Evolutionary conservation across 2,113 vertebrate genomes (phyloP), one percentile per base, ranked within the genome.

Genomic region (Climacteris rufus): DNA sequence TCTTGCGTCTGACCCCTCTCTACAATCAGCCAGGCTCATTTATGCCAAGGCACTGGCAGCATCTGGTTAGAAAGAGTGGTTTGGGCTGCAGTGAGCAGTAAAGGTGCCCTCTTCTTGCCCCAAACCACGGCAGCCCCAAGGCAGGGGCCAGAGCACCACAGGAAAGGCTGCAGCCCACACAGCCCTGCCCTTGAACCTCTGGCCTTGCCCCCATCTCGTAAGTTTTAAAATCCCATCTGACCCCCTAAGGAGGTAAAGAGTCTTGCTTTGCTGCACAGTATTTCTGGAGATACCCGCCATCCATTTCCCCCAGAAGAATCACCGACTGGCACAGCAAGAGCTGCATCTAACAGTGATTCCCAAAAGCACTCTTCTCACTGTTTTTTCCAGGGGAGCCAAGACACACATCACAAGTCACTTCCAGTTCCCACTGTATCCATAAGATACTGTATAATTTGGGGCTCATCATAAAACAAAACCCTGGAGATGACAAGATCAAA

Each of bases 131-230:
- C 54, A 69, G 40, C 13, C 31, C 56, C 45, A 39, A 15, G 31
- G 17, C 52, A 69, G n/a, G 7, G 12, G 7, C 15, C 5, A 2
- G 2, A 1, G 37, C 24, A 25, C 21, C 10, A 2, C 28, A 13
- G 28, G 27, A 60, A 40, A 64, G 10, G 40, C 8, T 22, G 24
- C 35, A 33, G 27, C 31, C 78, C 6, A 1, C 24, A 21, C 33
- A 69, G 37, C 23, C 30, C 60, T 74, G 15, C 13, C 39, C 37
- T 84, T 31, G 9, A 45, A 12, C 28, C 13, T 65, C 54, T 53
- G 37, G 28, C 15, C 23, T 76, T 44, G 5, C 35, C 25, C 33
- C 33, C 40, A 18, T 25, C 18, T 63, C 56, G 21, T 39, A 8
- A 37, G 21, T 52, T 42, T 37, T 70, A 65, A 68, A 87, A 93